Percentiles rank a stretch among this genome's conserved stretches.
phyloP scores from a whole-genome alignment of 2,888 invertebrate genomes.

The Stegophylla sp. region DNA sequence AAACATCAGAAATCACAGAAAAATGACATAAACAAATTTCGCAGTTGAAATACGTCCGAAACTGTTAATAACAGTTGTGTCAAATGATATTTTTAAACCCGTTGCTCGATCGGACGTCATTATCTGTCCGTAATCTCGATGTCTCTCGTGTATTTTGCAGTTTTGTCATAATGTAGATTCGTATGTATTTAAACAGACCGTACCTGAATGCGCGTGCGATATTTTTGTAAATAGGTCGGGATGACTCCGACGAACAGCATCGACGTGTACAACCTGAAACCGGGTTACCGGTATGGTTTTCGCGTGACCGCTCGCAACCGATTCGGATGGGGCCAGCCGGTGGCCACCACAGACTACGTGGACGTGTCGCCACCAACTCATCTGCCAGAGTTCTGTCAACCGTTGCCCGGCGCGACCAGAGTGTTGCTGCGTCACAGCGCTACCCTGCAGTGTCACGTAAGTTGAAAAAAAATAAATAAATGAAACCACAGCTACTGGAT shows the following conservation, averaged over 20 bases:
- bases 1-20: too few species aligned
- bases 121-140: too few species aligned
- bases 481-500: too few species aligned
- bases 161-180: too few species aligned
- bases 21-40: too few species aligned
- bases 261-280: conserved; percentile 82
- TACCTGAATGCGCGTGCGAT: neutral
- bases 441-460: conserved; percentile 76
- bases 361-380: conserved; percentile 74
- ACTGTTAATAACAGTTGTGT: too few species aligned
- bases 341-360: conserved; percentile 72
- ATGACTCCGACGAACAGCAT: conserved; percentile 80
- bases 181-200: too few species aligned
- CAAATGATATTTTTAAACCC: too few species aligned
- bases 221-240: conserved; percentile 68
- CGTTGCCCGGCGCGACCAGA: conserved; percentile 79
- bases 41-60: too few species aligned
- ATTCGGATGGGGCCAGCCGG: conserved; percentile 86
- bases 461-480: too few species aligned
- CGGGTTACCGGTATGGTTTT: conserved; percentile 83
- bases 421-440: conserved; percentile 75
- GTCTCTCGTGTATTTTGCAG: too few species aligned
- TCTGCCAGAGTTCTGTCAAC: conserved; percentile 78
- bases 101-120: too few species aligned
- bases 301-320: conserved; percentile 86